A percentile compares a stretch with the other conserved stretches of the same genome.
Evolutionary conservation across 37 sponge, comb jelly and placozoan genomes (phyloP).

Genomic region (Axinella damicornis): DNA sequence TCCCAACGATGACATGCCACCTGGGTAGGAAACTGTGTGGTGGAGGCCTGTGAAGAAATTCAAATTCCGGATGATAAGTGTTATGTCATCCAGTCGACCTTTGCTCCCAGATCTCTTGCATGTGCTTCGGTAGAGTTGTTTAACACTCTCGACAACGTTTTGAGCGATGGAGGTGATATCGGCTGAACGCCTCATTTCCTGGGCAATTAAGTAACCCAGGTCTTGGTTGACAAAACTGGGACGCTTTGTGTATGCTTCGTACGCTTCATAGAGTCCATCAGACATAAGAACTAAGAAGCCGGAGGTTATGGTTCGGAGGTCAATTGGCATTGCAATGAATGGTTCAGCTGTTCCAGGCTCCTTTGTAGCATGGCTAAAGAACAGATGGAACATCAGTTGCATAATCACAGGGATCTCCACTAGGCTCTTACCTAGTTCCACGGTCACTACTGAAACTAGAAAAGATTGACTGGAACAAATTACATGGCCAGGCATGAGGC

Average conservation of each 20-base stretch:
- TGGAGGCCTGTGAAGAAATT: neutral
- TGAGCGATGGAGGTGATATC: conserved; percentile 29
- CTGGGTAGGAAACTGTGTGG: conserved; percentile 6
- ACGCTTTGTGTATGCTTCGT: conserved; percentile 2
- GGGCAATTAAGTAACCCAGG: conserved; percentile 48
- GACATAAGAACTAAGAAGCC: conserved; percentile 88
- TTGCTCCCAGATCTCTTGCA: neutral
- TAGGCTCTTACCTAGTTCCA: no score
- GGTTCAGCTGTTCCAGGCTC: conserved; percentile 83
- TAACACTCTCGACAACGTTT: conserved; percentile 56
- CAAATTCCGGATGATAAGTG: conserved; percentile 75
- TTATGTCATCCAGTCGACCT: conserved; percentile 71
- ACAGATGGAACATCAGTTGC: no score
- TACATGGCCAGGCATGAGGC: no score
- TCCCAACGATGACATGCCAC: no score
- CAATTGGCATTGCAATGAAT: conserved; percentile 47
- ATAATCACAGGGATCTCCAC: no score
- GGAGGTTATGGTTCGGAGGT: conserved; percentile 1
- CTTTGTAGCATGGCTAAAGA: conserved; percentile 46
- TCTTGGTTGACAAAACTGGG: conserved; percentile 43
- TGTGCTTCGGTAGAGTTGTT: neutral
- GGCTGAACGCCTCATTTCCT: conserved; percentile 30
- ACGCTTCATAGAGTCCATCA: conserved; percentile 80
- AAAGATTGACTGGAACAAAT: no score
- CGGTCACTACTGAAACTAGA: no score